Conservation (phyloP, 2,797 vertebrate species). For the Anguilla obscura region DNA sequence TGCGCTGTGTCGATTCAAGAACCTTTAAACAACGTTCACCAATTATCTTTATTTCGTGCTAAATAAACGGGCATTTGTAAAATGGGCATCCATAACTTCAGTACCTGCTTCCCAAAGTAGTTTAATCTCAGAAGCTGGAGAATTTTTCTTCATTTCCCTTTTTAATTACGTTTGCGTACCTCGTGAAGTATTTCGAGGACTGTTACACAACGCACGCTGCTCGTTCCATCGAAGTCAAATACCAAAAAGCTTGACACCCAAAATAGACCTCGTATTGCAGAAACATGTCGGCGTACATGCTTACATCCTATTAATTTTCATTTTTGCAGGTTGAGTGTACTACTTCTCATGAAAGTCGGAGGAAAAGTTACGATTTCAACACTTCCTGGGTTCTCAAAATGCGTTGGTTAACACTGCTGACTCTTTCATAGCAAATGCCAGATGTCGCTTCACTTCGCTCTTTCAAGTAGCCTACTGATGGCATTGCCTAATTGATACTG, state of each 20-base stretch:
- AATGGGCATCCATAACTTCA: not conserved
- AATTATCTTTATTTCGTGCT: not conserved
- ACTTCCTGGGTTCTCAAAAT: not conserved
- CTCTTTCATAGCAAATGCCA: not conserved
- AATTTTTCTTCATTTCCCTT: not conserved
- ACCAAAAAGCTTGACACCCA: not conserved
- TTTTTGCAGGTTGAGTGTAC: not conserved
- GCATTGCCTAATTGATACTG: not conserved
- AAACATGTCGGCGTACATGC: not conserved
- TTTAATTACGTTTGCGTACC: not conserved
- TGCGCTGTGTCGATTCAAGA: no score
- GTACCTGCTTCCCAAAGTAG: not conserved
- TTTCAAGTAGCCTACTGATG: not conserved
- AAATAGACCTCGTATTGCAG: not conserved
- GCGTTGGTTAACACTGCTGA: not conserved
- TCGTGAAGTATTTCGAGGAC: not conserved
- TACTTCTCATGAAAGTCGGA: no score
- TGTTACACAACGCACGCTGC: no score
- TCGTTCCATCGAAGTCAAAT: not conserved
- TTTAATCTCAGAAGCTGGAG: not conserved
- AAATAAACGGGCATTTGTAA: not conserved
- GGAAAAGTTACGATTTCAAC: no score
- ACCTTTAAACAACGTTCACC: not conserved
- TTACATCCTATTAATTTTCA: not conserved
- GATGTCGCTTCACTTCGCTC: not conserved